phyloP scores from a whole-genome alignment of 2,113 vertebrate species.

The Cyanistes caeruleus region DNA sequence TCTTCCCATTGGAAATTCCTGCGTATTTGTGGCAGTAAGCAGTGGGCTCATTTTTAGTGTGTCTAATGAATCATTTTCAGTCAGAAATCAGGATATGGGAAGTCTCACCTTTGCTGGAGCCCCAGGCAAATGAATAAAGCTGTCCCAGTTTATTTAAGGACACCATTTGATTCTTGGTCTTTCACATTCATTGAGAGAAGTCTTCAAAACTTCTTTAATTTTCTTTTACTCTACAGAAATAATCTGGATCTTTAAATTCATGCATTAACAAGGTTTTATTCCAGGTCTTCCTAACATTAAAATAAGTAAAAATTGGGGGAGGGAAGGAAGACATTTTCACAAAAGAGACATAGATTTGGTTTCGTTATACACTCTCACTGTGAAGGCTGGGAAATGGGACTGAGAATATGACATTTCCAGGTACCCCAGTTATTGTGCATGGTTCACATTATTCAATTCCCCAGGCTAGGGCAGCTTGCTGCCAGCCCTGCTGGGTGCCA shows the following conservation, averaged over 20 bases:
- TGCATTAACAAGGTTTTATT: not conserved
- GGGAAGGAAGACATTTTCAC: not conserved
- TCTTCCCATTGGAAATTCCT: conserved; percentile 4
- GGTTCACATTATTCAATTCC: not conserved
- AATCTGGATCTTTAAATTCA: not conserved
- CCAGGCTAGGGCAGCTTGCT: not conserved
- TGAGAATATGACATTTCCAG: not conserved
- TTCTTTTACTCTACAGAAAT: not conserved
- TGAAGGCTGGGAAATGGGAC: not conserved
- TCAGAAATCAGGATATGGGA: not conserved
- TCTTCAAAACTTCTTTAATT: not conserved
- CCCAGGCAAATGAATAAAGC: not conserved
- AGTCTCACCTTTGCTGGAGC: not conserved
- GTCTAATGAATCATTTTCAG: not conserved
- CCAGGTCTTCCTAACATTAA: not conserved
- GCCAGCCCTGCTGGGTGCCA: not conserved
- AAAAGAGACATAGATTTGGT: not conserved
- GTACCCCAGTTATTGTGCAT: not conserved
- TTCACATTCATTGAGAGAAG: not conserved
- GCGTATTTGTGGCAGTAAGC: not conserved
- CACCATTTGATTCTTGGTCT: not conserved
- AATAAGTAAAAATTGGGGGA: rapidly evolving
- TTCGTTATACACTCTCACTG: not conserved
- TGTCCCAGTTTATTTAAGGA: not conserved
- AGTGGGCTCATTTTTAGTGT: not conserved